A percentile compares a stretch with the other conserved stretches of the same genome.
Conservation (phyloP, 1,140 invertebrate genomes). For the Campoletis sonorensis region DNA sequence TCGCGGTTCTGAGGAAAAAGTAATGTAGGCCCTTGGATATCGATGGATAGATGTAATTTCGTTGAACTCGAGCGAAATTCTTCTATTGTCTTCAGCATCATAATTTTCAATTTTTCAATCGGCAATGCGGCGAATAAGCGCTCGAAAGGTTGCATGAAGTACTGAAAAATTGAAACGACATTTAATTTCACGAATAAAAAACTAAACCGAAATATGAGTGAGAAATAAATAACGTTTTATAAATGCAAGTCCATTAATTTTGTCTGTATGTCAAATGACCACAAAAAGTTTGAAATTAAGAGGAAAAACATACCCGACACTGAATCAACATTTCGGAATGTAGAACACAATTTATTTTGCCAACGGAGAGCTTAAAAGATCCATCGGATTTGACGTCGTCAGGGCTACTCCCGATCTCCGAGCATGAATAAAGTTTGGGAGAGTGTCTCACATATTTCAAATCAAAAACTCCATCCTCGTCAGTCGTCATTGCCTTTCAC, state of each 20-base stretch:
- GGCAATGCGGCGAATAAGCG: conserved; percentile 59
- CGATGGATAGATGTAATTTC: conserved; percentile 83
- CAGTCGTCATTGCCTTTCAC: conserved; percentile 80
- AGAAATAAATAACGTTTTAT: too few species aligned
- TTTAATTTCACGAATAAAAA: too few species aligned
- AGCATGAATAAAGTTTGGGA: conserved; percentile 77
- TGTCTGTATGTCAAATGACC: too few species aligned
- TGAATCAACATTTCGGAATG: conserved; percentile 85
- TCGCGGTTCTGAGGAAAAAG: conserved; percentile 88
- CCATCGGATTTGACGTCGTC: conserved; percentile 82
- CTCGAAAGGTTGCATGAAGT: conserved; percentile 82
- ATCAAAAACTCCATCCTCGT: conserved; percentile 87
- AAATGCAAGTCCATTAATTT: too few species aligned
- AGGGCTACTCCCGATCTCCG: conserved; percentile 71
- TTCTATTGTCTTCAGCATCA: conserved; percentile 65
- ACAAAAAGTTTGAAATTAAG: too few species aligned
- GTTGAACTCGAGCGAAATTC: conserved; percentile 80
- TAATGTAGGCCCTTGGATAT: conserved; percentile 85
- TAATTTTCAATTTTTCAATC: conserved; percentile 54
- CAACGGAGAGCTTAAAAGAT: conserved; percentile 83
- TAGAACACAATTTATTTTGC: conserved; percentile 84
- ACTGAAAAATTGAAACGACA: conserved; percentile 72
- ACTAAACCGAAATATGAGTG: too few species aligned
- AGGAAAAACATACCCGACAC: conserved; percentile 76
- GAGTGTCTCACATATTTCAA: conserved; percentile 86